Conservation (phyloP, 2,797 vertebrate species). For the Catamblyrhynchus diadema region DNA sequence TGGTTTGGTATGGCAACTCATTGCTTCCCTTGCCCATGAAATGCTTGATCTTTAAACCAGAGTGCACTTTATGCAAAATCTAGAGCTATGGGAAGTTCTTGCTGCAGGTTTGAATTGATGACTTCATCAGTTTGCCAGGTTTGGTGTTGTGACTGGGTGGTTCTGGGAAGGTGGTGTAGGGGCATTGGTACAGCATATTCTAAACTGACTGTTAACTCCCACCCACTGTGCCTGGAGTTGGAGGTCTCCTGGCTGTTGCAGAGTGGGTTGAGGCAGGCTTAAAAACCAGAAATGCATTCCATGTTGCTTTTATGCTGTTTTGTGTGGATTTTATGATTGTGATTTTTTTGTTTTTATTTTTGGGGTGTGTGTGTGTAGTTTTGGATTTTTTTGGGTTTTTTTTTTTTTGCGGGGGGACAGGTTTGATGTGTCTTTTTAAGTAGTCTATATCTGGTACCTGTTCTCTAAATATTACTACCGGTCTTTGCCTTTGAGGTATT, state of each 20-base stretch:
- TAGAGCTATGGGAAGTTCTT: not conserved
- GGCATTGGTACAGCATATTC: not conserved
- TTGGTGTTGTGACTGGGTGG: not conserved
- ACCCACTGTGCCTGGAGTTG: not conserved
- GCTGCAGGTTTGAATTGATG: not conserved
- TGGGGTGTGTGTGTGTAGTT: accelerated
- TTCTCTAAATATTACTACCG: not conserved
- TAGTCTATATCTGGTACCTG: not conserved
- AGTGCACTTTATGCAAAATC: not conserved
- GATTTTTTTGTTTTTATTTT: not conserved
- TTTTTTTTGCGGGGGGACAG: accelerated
- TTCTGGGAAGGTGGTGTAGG: not conserved
- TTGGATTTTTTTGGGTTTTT: too few species aligned
- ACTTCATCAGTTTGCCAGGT: not conserved
- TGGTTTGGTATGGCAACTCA: not conserved
- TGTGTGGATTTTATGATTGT: not conserved
- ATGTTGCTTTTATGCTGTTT: not conserved
- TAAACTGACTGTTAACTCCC: not conserved
- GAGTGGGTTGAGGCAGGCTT: not conserved
- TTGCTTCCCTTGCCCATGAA: not conserved
- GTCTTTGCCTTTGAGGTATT: not conserved
- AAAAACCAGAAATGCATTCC: not conserved
- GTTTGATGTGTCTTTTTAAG: not conserved
- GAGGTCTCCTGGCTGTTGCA: not conserved
- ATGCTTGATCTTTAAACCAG: not conserved